These are phyloP conservation scores for Scaptomyza graminum DNA, from an alignment of 1,140 invertebrate genomes.

Conservation along the genomic window DNA sequence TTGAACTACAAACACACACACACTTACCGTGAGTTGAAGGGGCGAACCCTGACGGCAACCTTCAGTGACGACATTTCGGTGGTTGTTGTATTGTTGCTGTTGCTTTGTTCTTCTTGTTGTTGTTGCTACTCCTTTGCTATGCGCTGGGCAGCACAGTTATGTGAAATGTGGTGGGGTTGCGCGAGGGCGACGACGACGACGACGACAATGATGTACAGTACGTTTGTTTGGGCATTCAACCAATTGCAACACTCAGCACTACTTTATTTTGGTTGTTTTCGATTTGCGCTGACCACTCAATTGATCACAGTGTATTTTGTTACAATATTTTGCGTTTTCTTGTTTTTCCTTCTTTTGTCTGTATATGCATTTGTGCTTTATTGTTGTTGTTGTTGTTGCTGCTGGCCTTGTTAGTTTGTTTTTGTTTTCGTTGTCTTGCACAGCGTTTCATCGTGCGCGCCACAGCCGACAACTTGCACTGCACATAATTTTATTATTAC, in stretches of 20 bases:
- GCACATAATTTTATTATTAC: conserved; percentile 54
- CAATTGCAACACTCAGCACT: conserved; percentile 15
- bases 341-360: conserved; percentile 33
- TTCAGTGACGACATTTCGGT: conserved; percentile 87
- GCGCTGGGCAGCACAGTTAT: conserved; percentile 24
- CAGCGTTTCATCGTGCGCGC: conserved; percentile 57
- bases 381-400: conserved; percentile 26
- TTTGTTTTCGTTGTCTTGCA: conserved; percentile 66
- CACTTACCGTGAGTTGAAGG: conserved; percentile 87
- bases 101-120: conserved; percentile 11
- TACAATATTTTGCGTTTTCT: conserved; percentile 41
- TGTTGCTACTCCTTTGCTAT: conserved; percentile 35
- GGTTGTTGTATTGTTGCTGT: conserved; percentile 32
- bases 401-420: conserved; percentile 67
- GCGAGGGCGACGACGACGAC: not conserved
- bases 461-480: conserved; percentile 40
- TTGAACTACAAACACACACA: conserved; percentile 24
- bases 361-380: conserved; percentile 33
- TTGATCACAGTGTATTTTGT: conserved; percentile 31
- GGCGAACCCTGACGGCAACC: conserved; percentile 88
- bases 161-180: not conserved
- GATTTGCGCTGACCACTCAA: conserved; percentile 8
- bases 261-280: conserved; percentile 33
- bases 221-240: conserved; percentile 9
- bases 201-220: conserved; percentile 25